Evolutionary conservation across 23 tunicate genomes (phyloP), one percentile per base, ranked within the genome.

Genomic region (Corella eumyota): DNA sequence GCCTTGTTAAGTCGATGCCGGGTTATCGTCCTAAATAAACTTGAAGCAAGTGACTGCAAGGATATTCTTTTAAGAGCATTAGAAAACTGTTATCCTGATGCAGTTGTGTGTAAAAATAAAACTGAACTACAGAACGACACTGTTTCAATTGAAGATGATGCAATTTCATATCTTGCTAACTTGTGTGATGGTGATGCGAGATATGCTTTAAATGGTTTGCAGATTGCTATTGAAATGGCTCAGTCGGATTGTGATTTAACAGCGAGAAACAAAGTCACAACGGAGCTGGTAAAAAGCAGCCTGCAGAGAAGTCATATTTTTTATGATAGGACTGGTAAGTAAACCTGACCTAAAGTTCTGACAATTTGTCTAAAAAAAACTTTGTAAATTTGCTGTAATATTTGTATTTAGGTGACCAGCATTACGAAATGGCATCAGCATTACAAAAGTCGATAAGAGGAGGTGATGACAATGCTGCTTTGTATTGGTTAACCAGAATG

Each of bases 101-200:
- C 44, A 0, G 4, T 25, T 0, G 23, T 2, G 17, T 11, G 33
- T 38, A 31, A 25, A 60, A 22, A 11, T 30, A 23, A 17, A 25
- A 32, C 70, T 5, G 34, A 28, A 11, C 25, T 22, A 0, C 6
- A 30, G 0, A 13, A 27, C 0, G 34, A 53, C 25, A 25, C 45
- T 21, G n/a, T 74, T 25, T 29, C 3, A 29, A 65, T 81, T 30
- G 15, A 48, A 11, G 67, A 73, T 26, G 49, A 63, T 34, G 74
- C 74, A 29, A 0, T 81, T 19, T 56, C 65, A 22, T 15, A 60
- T 6, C 71, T 81, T 38, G 73, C 90, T 17, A 66, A 60, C 32
- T 31, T 65, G 17, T 81, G 90, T 66, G 79, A 81, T 60, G 90
- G 90, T 3, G 90, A 81, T 81, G 90, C 90, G 6, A 36, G 90